Percentiles rank a stretch among this genome's conserved stretches.
These are phyloP conservation scores for Anniella stebbinsi DNA, from an alignment of 2,797 vertebrate genomes.

Conservation along the genomic window DNA sequence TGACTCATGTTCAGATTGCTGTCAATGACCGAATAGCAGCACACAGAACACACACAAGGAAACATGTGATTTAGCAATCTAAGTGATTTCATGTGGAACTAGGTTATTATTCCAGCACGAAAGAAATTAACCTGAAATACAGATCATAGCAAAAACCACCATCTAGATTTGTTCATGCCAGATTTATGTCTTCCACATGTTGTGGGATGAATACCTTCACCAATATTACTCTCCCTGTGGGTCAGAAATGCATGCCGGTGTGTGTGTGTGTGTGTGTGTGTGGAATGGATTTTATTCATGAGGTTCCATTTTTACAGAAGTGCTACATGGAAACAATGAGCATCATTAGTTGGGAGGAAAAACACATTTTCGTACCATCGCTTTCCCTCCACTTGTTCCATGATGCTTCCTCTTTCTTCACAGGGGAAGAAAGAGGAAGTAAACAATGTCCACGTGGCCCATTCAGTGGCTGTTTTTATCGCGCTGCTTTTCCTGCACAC, in stretches of 20 bases:
- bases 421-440: too few relatives aligned
- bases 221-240: neutral
- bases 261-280: too few relatives aligned
- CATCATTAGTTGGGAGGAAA: too few relatives aligned
- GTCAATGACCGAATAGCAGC: too few relatives aligned
- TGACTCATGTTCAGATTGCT: too few relatives aligned
- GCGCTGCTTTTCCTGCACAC: too few relatives aligned
- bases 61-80: neutral
- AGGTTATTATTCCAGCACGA: neutral
- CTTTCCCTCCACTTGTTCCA: too few relatives aligned
- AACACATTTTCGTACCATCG: too few relatives aligned
- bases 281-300: neutral
- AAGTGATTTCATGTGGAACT: neutral
- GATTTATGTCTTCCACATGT: neutral
- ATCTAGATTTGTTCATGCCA: neutral
- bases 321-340: neutral
- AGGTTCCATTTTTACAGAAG: neutral
- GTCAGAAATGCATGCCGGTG: neutral
- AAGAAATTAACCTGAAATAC: neutral
- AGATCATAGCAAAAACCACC: neutral
- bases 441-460: too few relatives aligned
- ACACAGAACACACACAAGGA: too few relatives aligned
- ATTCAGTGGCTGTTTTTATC: too few relatives aligned
- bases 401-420: too few relatives aligned
- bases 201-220: neutral